Evolutionary conservation across 2,113 vertebrate genomes (phyloP).

Genomic region (Aspidoscelis tigris): DNA sequence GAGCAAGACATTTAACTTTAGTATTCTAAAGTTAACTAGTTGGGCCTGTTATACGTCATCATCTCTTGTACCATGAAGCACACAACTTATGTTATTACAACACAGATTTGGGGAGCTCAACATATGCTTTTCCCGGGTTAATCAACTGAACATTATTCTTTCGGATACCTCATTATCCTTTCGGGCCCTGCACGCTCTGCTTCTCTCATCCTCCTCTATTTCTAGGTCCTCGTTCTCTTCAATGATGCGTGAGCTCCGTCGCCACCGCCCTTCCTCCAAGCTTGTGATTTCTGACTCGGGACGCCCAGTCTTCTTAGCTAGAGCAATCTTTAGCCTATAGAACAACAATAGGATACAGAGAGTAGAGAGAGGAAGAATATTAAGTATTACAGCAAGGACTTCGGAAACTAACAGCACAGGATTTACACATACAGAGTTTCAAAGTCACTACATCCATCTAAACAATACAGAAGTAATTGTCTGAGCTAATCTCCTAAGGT

Average conservation of each 20-base stretch:
- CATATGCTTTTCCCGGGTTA: not conserved
- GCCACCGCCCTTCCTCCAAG: conserved; percentile 82
- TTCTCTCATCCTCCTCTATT: conserved; percentile 79
- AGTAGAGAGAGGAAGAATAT: not conserved
- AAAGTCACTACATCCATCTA: not conserved
- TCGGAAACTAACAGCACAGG: not conserved
- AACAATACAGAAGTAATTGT: not conserved
- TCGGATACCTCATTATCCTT: conserved; percentile 71
- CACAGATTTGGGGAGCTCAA: accelerated
- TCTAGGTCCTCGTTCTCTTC: conserved; percentile 84
- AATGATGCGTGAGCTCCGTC: conserved; percentile 85
- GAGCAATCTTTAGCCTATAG: conserved; percentile 84
- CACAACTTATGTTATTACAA: not conserved
- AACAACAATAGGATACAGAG: not conserved
- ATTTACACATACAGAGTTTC: not conserved
- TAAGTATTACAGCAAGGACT: not conserved
- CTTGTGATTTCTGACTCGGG: conserved; percentile 82
- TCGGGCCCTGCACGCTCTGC: conserved; percentile 45
- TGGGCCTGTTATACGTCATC: not conserved
- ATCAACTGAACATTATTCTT: not conserved
- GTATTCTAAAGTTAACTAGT: not conserved
- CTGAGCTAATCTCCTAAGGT: not conserved
- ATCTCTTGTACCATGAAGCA: not conserved
- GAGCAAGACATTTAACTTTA: not conserved
- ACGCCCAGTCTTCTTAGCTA: conserved; percentile 87